Base-by-base conservation (phyloP, 2,888 invertebrate genomes). In the Agrotis ipsilon region DNA sequence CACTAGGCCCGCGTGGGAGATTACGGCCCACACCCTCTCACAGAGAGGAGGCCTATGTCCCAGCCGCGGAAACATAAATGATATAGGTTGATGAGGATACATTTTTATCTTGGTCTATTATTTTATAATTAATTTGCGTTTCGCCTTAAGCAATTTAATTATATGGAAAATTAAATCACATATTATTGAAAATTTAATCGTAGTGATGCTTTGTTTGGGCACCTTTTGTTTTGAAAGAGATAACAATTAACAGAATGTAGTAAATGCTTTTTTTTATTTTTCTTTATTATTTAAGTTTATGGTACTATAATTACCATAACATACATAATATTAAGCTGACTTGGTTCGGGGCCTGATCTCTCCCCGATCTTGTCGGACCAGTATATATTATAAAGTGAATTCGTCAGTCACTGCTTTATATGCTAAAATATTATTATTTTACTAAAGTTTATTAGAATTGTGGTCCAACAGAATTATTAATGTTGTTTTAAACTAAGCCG, bases 121-220 rank as follows among this genome's bases (percentile, higher is more conserved):
- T 67, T 76, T 61, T 59, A 78, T 81, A 77, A 77, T 70, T 68
- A 71, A 69, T 71, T 81, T 77, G 43, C 24, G 19, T 54, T 46
- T 54, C 14, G 57, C 43, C 18, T 63, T 55, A 46, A 65, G 52
- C 54, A 18, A 76, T 52, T 81, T 63, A 49, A 60, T 75, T 58
- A 61, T 14, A n/a, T 21, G 27, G 78, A 51, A 65, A 70, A 70
- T 51, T 54, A 65, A 68, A 64, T 68, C 19, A 19, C 3, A 43
- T 62, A 67, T 51, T 19, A 76, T 65, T 24, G 57, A 55, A 57
- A 61, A 61, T 46, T 19, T 67, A 7, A 45, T 80, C 19, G 19
- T 18, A 19, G 24, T 52, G 24, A 62, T 55, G 49, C 13, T 52
- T 64, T 69, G n/a, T n/a, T n/a, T n/a, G n/a, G n/a, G n/a, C 16